Percentiles rank a stretch among this genome's conserved stretches.
Evolutionary conservation across 2,113 vertebrate genomes (phyloP).

Genomic region (Chaetops frenatus): DNA sequence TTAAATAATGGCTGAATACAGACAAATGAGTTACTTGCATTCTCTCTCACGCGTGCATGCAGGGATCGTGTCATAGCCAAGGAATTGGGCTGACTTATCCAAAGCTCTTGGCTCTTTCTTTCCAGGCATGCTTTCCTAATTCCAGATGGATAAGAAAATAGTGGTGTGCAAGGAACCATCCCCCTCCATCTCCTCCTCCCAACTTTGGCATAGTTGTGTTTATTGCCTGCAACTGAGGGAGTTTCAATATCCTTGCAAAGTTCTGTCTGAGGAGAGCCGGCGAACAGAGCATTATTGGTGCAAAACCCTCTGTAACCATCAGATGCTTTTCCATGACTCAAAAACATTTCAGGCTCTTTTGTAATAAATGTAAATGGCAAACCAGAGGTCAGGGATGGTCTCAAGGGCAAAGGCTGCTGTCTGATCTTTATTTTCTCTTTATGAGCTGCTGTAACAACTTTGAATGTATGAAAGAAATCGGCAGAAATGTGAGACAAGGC

Average conservation of each 20-base stretch:
- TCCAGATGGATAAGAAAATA: constrained; percentile 57
- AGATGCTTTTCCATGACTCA: constrained; percentile 12
- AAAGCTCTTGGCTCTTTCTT: constrained; percentile 42
- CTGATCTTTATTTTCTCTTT: constrained; percentile 62
- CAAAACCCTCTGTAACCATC: constrained; percentile 45
- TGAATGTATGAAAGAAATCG: constrained; percentile 52
- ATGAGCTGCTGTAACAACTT: constrained; percentile 45
- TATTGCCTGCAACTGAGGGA: constrained; percentile 55
- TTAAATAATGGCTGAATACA: not conserved
- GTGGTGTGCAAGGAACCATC: constrained; percentile 29
- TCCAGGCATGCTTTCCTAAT: constrained; percentile 56
- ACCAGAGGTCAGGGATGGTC: constrained; percentile 57
- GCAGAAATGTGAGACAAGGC: constrained; percentile 45
- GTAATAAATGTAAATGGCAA: constrained; percentile 61
- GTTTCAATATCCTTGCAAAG: constrained; percentile 44
- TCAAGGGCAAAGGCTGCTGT: constrained; percentile 46
- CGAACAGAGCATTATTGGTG: not conserved
- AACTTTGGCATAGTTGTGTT: constrained; percentile 53
- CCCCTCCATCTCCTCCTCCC: constrained; percentile 29
- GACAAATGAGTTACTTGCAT: not conserved
- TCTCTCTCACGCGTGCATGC: not conserved
- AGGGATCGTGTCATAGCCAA: constrained; percentile 11
- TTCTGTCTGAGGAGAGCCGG: constrained; percentile 8
- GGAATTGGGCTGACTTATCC: constrained; percentile 44
- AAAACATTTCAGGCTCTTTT: constrained; percentile 42